These are phyloP conservation scores for Myiotriccus ornatus DNA, from an alignment of 2,797 vertebrate genomes.

Conservation along the genomic window DNA sequence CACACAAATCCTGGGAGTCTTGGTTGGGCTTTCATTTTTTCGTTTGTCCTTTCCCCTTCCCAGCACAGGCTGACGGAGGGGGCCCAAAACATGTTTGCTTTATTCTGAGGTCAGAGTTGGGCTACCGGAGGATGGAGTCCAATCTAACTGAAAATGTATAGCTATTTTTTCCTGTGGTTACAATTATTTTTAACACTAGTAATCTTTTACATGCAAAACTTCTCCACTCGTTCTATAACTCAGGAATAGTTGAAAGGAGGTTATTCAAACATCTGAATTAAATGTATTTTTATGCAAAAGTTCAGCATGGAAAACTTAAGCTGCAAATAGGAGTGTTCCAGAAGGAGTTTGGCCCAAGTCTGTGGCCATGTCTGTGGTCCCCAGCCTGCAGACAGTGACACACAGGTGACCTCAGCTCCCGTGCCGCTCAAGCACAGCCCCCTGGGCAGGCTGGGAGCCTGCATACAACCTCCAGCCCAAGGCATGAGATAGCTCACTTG, in stretches of 20 bases:
- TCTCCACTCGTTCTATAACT: not conserved
- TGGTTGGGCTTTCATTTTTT: not conserved
- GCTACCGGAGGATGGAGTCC: not conserved
- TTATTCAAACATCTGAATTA: not conserved
- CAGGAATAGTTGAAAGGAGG: not conserved
- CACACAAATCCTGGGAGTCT: not conserved
- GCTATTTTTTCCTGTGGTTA: not conserved
- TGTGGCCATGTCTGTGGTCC: accelerated
- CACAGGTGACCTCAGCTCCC: accelerated
- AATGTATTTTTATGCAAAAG: not conserved
- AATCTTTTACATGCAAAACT: not conserved
- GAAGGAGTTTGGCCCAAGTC: not conserved
- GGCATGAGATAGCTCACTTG: not conserved
- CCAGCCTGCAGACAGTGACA: not conserved
- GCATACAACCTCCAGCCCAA: not conserved
- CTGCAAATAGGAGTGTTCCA: not conserved
- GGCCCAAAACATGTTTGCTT: not conserved
- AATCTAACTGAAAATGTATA: not conserved
- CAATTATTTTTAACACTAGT: not conserved
- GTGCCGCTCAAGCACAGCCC: not conserved
- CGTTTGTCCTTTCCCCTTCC: not conserved
- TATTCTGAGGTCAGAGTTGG: not conserved
- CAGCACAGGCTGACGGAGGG: not conserved
- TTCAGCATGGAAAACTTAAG: not conserved
- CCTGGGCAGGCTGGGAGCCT: not conserved